Base-by-base conservation (phyloP, 37 sponge, comb jelly and placozoan genomes). In the Aplysina aerophoba region DNA sequence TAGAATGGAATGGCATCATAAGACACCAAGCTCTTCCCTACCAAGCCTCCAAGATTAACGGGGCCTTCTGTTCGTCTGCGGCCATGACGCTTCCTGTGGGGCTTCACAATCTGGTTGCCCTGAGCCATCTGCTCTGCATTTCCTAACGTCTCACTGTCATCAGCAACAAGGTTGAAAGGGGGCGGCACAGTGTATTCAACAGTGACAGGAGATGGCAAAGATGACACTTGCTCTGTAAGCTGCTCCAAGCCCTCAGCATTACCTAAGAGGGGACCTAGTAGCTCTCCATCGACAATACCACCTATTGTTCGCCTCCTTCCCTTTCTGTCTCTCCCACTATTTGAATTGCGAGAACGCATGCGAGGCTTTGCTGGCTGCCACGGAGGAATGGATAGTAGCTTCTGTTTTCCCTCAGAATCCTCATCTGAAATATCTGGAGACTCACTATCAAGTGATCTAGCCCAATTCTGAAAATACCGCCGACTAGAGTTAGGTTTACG, bases 261-360 rank as follows among this genome's bases (percentile, higher is more conserved):
- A 40, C 22, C 53, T 1, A 75, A 24, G 37, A 40, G 53, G 53
- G 44, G 17, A 14, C 44, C 78, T 25, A 75, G 78, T 21, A 75
- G 78, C 13, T 75, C 78, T 40, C 78, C 78, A 41, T 75, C 78
- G 3, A 75, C 12, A 15, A 75, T 75, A 14, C 78, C 78, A 24
- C 78, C 78, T 19, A 75, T 75, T 75, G 78, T 75, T 14, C 78
- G 41, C 41, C 78, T 75, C 16, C 78, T 30, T 44, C 41, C 78
- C 37, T 75, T 75, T 54, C 78, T 30, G n/a, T 75, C 50, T 24
- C 78, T 30, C 5, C 78, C 53, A 50, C 78, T 21, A 19, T 75
- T 54, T 41, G 54, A 40, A 21, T 30, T 75, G 41, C 78, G 78
- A 6, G 38, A 25, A 24, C 54, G 44, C 1, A 75, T 37, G n/a